Base-by-base conservation (phyloP, 2,888 invertebrate species). In the Micropterix aruncella region DNA sequence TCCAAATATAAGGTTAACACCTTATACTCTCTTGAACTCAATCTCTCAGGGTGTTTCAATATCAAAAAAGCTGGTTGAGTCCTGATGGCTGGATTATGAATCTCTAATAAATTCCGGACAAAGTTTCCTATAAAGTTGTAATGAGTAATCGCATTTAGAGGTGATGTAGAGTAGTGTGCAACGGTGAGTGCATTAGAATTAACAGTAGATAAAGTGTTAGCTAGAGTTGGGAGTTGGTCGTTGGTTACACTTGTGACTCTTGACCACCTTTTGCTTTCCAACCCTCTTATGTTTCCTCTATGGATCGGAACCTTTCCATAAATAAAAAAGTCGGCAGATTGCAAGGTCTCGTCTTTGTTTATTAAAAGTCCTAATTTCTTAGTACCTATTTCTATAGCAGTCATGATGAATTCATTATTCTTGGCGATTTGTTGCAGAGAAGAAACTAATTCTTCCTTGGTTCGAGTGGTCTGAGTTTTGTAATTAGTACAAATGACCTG, bases 401-500 rank as follows among this genome's bases (percentile, higher is more conserved):
- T 15, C 41, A 41, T 41, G 7, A 41, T 41, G 19, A n/a, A 5
- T 15, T 41, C 16, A 16, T 41, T 41, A 16, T 41, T 41, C 5
- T 14, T 5, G 7, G 15, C 27, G 4, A 41, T 41, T n/a, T n/a
- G n/a, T n/a, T n/a, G n/a, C n/a, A n/a, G n/a, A n/a, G n/a, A n/a
- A n/a, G n/a, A n/a, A n/a, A n/a, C n/a, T n/a, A n/a, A n/a, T n/a
- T n/a, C n/a, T n/a, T n/a, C n/a, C n/a, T n/a, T n/a, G n/a, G n/a
- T n/a, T n/a, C n/a, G n/a, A n/a, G n/a, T 3, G 3, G 16, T 43
- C 14, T 43, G 43, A 2, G 16, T 38, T 39, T 44, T 40, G 17
- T 44, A 44, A 7, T 44, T 12, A 12, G 19, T 40, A 15, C 44
- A 44, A 9, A 44, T 44, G n/a, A 44, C 44, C 16, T 44, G 44